Base-by-base conservation (phyloP, 2,888 invertebrate genomes). In the Fabriciana adippe region DNA sequence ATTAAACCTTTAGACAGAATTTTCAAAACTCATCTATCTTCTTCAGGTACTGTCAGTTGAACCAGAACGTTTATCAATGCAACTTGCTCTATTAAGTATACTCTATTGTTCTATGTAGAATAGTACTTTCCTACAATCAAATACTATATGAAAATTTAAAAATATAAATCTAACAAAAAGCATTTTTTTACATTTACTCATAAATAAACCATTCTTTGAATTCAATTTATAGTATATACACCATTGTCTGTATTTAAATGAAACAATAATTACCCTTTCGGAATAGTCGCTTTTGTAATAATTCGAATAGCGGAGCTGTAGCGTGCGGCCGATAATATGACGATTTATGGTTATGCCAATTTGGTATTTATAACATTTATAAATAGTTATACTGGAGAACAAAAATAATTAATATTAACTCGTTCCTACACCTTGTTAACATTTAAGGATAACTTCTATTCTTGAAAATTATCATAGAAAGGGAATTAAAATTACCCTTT, bases 171-270 rank as follows among this genome's bases (percentile, higher is more conserved):
- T 50, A 50, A 50, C 4, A 3, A n/a, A 50, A 5, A n/a, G 6
- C 6, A 50, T 6, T 48, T n/a, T n/a, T n/a, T n/a, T n/a, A n/a
- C n/a, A 55, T 21, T 51, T 21, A 53, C n/a, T 41, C 35, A 35
- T 35, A 51, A 66, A 55, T 48, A 51, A 50, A 55, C 35, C 31
- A 60, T 56, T 41, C 47, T 70, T 67, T 55, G 18, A 67, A 67
- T 67, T 56, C 31, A 60, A 69, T 69, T 67, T 53, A 55, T 56
- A 56, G 48, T 50, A 16, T 64, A 47, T 59, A 15, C 59, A 26
- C 53, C 53, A 69, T 69, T 69, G 69, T 67, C 67, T 60, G 64
- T 67, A 69, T 67, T 67, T 67, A 64, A 69, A 69, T 67, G 64
- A 67, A 69, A 66, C 69, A 69, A 64, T 67, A 69, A 64, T 69